Base-by-base conservation (phyloP, 2,113 vertebrate genomes). In the Gallinago paraguaiae region DNA sequence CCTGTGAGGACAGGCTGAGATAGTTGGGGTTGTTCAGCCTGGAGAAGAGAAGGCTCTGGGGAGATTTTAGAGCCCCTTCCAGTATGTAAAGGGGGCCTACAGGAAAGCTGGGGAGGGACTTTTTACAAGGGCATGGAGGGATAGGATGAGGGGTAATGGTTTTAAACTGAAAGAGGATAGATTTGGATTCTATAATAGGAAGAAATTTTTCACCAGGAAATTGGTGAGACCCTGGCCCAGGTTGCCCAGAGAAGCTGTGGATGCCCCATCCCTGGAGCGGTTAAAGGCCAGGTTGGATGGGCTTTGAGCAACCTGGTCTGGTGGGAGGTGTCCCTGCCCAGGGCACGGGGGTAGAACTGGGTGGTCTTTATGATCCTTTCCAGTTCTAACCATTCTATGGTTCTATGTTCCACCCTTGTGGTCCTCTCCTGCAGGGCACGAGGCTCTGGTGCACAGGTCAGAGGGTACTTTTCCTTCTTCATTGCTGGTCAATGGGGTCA, bases 401-500 rank as follows among this genome's bases (percentile, higher is more conserved):
- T 60, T 37, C 59, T 60, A 7, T 37, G 37, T 13, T 13, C 4
- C 2, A 0, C 10, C 12, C 5, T 8, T 1, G 0, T 7, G 51
- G 46, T 63, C 83, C 56, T 15, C 51, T 25, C 7, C 72, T 33
- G n/a, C 46, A 65, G 35, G 70, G 25, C 60, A 18, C 30, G 6
- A 35, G 50, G 22, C 61, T 69, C 46, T 17, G 35, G 20, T 17
- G 45, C 35, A 35, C 0, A 2, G 30, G 57, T 22, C 33, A 46
- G 27, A 5, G 28, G 43, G 9, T 54, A 35, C 35, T 74, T 56
- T 74, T 24, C 59, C 8, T 68, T 56, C 20, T 45, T 39, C 43
- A 8, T 10, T 23, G 23, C 56, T 63, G 63, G 11, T 63, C 45
- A 13, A 2, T 0, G 14, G 11, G 39, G 16, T 65, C 84, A 79